These are phyloP conservation scores for Polydrusus pterygomalis DNA, from an alignment of 2,888 invertebrate genomes.

Conservation along the genomic window DNA sequence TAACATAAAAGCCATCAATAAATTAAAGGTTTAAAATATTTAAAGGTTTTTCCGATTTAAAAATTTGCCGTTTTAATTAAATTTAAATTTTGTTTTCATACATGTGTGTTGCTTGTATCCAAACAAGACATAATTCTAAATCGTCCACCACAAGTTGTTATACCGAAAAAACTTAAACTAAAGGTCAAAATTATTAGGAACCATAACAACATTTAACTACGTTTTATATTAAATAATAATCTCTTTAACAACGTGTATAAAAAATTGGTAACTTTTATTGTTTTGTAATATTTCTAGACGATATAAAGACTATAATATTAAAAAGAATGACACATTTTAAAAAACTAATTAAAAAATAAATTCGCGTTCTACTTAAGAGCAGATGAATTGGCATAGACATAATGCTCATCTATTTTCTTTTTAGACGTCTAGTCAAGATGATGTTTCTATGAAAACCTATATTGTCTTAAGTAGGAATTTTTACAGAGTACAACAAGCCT, in stretches of 20 bases:
- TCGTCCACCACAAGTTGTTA: slow-evolving; percentile 8
- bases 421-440: slow-evolving; percentile 16
- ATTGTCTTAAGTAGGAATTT: slow-evolving; percentile 23
- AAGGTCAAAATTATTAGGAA: slow-evolving; percentile 43
- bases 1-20: no score
- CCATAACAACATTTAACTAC: slow-evolving; percentile 33
- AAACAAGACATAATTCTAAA: slow-evolving; percentile 20
- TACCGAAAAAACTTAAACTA: slow-evolving; percentile 23
- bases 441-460: slow-evolving; percentile 28
- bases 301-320: neutral
- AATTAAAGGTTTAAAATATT: no score
- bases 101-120: slow-evolving; percentile 5
- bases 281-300: slow-evolving; percentile 5
- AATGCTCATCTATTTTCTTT: slow-evolving; percentile 18
- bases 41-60: neutral
- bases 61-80: neutral
- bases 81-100: slow-evolving; percentile 4
- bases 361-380: neutral
- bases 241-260: slow-evolving; percentile 19
- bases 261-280: slow-evolving; percentile 4
- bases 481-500: slow-evolving; percentile 3
- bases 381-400: slow-evolving; percentile 23
- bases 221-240: slow-evolving; percentile 35
- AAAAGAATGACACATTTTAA: neutral
- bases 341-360: slow-evolving; percentile 1